A percentile compares a stretch with the other conserved stretches of the same genome.
Evolutionary conservation across 37 sponge, comb jelly and placozoan species (phyloP).

Genomic region (Tethya wilhelma): DNA sequence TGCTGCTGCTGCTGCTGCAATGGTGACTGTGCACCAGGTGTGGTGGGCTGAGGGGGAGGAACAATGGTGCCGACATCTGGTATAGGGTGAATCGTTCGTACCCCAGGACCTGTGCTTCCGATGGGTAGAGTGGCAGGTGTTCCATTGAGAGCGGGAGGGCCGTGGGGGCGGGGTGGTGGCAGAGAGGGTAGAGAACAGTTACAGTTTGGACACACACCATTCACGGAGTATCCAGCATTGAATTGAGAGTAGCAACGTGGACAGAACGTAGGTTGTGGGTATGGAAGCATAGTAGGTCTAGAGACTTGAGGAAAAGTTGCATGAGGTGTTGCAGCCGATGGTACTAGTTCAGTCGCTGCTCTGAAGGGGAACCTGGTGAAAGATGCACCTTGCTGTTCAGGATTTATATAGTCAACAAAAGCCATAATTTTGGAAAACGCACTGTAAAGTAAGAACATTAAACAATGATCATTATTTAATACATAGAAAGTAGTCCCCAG

Average conservation of each 20-base stretch:
- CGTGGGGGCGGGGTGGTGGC: background rate
- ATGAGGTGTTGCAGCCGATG: background rate
- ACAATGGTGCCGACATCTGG: background rate
- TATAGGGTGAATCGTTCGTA: background rate
- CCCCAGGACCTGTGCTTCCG: background rate
- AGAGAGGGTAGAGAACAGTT: constrained; percentile 4
- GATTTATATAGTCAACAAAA: too few species aligned
- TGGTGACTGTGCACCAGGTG: background rate
- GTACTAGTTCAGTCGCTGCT: background rate
- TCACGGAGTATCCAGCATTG: background rate
- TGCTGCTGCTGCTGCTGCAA: background rate
- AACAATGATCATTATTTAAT: too few species aligned
- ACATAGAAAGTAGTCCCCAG: too few species aligned
- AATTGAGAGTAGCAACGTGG: constrained; percentile 24
- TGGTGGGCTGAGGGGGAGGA: background rate
- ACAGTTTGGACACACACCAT: constrained; percentile 34
- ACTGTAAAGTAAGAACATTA: too few species aligned
- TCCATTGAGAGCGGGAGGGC: background rate
- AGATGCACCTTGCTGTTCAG: too few species aligned
- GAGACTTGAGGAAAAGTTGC: too few species aligned
- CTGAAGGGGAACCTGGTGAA: too few species aligned
- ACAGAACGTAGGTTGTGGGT: constrained; percentile 1
- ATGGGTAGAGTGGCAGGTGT: background rate
- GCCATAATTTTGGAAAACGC: too few species aligned
- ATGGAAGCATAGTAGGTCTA: too few species aligned